These are phyloP conservation scores for Moxostoma hubbsi DNA, from an alignment of 2,797 vertebrate species.

Conservation along the genomic window DNA sequence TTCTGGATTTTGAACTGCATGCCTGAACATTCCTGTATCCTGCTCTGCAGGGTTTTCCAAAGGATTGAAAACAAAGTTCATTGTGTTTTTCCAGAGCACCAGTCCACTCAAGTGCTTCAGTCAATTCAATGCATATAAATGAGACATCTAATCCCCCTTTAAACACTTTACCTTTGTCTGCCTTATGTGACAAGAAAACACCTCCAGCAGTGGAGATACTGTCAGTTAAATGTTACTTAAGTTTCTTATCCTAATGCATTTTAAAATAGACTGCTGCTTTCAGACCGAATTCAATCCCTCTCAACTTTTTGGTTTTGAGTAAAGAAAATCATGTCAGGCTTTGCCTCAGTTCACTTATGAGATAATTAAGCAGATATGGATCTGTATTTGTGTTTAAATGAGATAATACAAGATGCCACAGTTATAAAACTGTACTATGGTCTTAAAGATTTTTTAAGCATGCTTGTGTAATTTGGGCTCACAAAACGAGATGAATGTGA, in stretches of 20 bases:
- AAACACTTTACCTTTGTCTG: conserved; percentile 55
- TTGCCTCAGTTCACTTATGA: conserved; percentile 24
- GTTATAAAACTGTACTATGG: conserved; percentile 25
- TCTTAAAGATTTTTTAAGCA: not conserved
- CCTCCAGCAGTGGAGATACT: conserved; percentile 57
- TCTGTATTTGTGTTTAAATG: conserved; percentile 43
- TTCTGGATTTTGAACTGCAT: not conserved
- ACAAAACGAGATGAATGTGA: too few species aligned
- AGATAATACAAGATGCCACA: conserved; percentile 17
- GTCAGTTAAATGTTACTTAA: conserved; percentile 52
- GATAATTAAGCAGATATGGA: conserved; percentile 44
- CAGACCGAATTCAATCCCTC: conserved; percentile 19
- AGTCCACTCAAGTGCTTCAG: conserved; percentile 40
- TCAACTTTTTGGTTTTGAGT: not conserved
- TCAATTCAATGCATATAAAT: conserved; percentile 55
- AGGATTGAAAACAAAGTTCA: conserved; percentile 6
- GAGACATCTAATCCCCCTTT: conserved; percentile 53
- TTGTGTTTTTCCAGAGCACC: conserved; percentile 38
- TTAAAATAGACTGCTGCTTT: conserved; percentile 46
- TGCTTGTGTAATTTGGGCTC: too few species aligned
- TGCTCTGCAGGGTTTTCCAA: conserved; percentile 18
- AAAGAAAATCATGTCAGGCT: conserved; percentile 27
- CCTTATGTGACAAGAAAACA: conserved; percentile 51
- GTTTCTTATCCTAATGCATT: conserved; percentile 47
- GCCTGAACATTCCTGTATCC: conserved; percentile 3